A percentile compares a stretch with the other conserved stretches of the same genome.
Conservation (phyloP, 1,140 invertebrate genomes). For the Diplogasteroides magnus region DNA sequence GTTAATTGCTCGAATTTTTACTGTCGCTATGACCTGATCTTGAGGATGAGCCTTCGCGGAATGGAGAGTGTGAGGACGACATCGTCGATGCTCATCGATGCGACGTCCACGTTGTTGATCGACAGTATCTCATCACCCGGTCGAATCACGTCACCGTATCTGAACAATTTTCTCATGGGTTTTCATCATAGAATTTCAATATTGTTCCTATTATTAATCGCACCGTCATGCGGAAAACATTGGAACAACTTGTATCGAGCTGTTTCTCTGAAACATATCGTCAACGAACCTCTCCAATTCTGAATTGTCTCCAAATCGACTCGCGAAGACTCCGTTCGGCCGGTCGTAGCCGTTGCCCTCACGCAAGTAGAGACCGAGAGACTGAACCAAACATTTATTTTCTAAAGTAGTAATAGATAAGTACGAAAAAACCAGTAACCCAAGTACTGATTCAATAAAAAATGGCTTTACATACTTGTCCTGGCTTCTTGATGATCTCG, state of each 20-base stretch:
- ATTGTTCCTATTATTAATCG: not conserved
- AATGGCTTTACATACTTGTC: constrained; percentile 63
- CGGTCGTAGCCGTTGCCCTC: constrained; percentile 70
- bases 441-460: not conserved
- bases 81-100: constrained; percentile 93
- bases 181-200: not conserved
- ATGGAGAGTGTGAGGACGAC: constrained; percentile 98
- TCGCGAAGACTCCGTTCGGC: constrained; percentile 93
- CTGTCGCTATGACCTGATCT: constrained; percentile 43
- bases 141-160: constrained; percentile 88
- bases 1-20: no score
- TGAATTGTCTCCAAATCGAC: constrained; percentile 74
- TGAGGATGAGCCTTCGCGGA: constrained; percentile 80
- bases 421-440: not conserved
- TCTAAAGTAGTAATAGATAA: not conserved
- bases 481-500: constrained; percentile 96
- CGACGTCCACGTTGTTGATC: constrained; percentile 93
- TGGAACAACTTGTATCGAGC: no score
- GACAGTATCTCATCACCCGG: constrained; percentile 98
- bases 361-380: constrained; percentile 90
- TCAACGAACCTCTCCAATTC: constrained; percentile 67
- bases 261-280: no score
- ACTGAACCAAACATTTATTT: constrained; percentile 54
- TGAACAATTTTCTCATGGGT: constrained; percentile 3
- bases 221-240: no score